phyloP scores from a whole-genome alignment of 1,140 invertebrate genomes.

The Trichonephila clavata region DNA sequence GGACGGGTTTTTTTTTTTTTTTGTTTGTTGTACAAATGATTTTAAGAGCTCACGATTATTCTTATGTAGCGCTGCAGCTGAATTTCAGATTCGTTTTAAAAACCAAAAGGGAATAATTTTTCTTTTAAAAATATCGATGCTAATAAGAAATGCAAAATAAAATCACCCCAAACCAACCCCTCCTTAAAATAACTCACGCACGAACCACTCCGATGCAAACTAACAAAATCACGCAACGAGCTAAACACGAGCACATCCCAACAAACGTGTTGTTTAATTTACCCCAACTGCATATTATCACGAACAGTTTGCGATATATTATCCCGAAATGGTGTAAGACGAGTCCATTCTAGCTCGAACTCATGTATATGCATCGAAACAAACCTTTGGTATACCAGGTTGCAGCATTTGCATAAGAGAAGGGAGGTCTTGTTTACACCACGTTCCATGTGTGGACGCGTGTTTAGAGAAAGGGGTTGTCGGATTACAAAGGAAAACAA shows the following conservation, averaged over 20 bases:
- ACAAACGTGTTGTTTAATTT: background rate
- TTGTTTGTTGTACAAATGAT: too few relatives aligned
- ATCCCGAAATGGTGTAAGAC: background rate
- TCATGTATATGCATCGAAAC: slow-evolving; percentile 47
- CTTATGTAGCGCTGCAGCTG: too few relatives aligned
- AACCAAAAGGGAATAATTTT: too few relatives aligned
- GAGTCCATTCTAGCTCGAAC: background rate
- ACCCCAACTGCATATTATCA: background rate
- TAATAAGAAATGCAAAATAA: too few relatives aligned
- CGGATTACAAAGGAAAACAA: background rate
- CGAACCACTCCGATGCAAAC: background rate
- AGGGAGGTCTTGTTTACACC: slow-evolving; percentile 35
- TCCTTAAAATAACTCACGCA: background rate
- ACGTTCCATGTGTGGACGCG: background rate
- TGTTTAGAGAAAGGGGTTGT: background rate
- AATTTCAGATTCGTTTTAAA: too few relatives aligned
- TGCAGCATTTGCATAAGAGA: slow-evolving; percentile 30
- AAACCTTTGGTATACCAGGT: slow-evolving; percentile 1
- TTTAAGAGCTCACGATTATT: too few relatives aligned
- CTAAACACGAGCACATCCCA: background rate
- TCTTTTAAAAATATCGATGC: too few relatives aligned
- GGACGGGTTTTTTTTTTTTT: too few relatives aligned
- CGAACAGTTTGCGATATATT: background rate
- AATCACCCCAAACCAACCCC: background rate
- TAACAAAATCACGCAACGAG: background rate